phyloP scores from a whole-genome alignment of 1,140 invertebrate species.

The Lasioglossum albipes region DNA sequence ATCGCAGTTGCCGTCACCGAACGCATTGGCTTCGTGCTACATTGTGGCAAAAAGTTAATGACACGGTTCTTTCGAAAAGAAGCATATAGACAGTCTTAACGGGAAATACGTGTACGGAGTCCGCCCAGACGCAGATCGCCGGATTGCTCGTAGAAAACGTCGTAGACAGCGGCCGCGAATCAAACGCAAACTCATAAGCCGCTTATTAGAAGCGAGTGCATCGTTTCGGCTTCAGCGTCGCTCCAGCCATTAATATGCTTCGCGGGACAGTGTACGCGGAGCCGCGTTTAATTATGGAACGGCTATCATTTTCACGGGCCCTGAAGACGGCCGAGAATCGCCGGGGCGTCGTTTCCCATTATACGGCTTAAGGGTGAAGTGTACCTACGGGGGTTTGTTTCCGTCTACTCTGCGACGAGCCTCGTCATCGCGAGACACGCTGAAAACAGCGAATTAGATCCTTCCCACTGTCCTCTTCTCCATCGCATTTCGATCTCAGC shows the following conservation, averaged over 20 bases:
- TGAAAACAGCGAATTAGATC: constrained; percentile 46
- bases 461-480: neutral
- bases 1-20: too few relatives aligned
- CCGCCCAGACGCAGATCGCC: neutral
- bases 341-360: constrained; percentile 61
- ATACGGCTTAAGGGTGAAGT: constrained; percentile 42
- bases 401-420: constrained; percentile 36
- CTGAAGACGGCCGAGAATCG: constrained; percentile 47
- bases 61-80: neutral
- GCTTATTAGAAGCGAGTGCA: constrained; percentile 38
- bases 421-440: neutral
- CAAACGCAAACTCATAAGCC: constrained; percentile 17
- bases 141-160: neutral
- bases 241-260: constrained; percentile 28
- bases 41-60: neutral
- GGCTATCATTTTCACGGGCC: constrained; percentile 36
- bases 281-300: constrained; percentile 46
- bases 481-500: too few relatives aligned
- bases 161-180: neutral
- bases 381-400: constrained; percentile 59
- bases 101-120: too few relatives aligned
- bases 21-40: too few relatives aligned
- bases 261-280: neutral
- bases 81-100: too few relatives aligned
- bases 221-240: neutral